Conservation (phyloP, 23 tunicate genomes). For the Corella eumyota region DNA sequence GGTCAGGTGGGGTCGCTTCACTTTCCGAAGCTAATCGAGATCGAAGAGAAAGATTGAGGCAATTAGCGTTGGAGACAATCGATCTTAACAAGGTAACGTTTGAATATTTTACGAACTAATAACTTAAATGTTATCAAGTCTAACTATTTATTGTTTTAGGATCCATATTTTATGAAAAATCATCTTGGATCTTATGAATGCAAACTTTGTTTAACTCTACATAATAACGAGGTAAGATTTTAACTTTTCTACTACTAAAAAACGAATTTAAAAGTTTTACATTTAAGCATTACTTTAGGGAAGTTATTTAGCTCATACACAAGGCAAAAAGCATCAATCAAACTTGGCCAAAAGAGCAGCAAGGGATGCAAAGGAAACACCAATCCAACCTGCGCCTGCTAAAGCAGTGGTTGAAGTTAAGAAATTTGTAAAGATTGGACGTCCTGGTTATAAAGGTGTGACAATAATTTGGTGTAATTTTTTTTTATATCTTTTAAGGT, state of each 20-base stretch:
- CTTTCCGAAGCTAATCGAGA: constrained; percentile 92
- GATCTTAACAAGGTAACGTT: constrained; percentile 81
- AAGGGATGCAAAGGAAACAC: constrained; percentile 92
- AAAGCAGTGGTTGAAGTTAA: constrained; percentile 87
- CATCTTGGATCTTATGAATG: constrained; percentile 98
- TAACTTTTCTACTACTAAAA: background rate
- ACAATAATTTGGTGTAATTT: background rate
- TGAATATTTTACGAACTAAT: no score
- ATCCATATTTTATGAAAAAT: constrained; percentile 99
- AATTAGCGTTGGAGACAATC: constrained; percentile 92
- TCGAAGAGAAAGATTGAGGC: constrained; percentile 86
- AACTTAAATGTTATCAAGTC: background rate
- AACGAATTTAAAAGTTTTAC: no score
- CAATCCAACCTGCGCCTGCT: constrained; percentile 91
- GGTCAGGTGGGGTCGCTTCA: constrained; percentile 97
- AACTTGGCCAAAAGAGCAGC: constrained; percentile 97
- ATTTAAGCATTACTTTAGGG: constrained; percentile 46
- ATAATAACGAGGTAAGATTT: constrained; percentile 88
- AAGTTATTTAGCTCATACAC: constrained; percentile 94
- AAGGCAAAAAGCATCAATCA: constrained; percentile 99
- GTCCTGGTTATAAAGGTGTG: constrained; percentile 97
- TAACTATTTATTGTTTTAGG: constrained; percentile 36
- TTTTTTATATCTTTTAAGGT: background rate
- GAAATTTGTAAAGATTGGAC: constrained; percentile 93
- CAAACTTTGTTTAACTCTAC: constrained; percentile 91